Evolutionary conservation across 2,113 vertebrate genomes (phyloP).

Genomic region (Egretta garzetta): DNA sequence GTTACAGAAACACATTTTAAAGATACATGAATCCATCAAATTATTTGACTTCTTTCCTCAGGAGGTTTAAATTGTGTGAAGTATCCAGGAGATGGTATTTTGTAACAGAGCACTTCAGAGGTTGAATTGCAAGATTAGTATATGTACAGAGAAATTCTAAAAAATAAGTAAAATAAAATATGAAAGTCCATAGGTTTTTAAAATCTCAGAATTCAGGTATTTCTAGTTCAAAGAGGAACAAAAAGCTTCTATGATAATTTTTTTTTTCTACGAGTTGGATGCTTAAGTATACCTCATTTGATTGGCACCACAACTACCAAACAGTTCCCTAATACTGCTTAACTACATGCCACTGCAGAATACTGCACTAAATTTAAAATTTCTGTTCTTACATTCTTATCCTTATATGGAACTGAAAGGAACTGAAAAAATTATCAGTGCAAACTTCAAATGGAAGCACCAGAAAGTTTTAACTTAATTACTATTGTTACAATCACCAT

Average conservation of each 20-base stretch:
- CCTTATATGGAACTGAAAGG: background rate
- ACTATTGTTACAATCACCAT: background rate
- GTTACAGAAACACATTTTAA: background rate
- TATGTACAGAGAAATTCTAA: background rate
- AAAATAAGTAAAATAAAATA: background rate
- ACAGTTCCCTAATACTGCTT: background rate
- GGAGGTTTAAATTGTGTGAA: background rate
- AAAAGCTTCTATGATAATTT: background rate
- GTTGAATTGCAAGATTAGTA: background rate
- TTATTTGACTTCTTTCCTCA: background rate
- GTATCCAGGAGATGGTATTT: background rate
- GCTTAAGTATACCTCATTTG: background rate
- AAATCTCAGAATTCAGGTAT: background rate
- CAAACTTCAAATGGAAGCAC: background rate
- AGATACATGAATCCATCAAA: background rate
- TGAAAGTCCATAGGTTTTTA: background rate
- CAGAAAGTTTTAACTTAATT: background rate
- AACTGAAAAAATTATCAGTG: background rate
- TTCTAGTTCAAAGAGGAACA: background rate
- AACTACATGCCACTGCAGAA: background rate
- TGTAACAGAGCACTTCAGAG: background rate
- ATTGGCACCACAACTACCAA: background rate
- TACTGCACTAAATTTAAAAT: background rate
- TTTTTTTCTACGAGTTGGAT: background rate
- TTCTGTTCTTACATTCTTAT: background rate